Base-by-base conservation (phyloP, 2,797 vertebrate genomes). In the Halcyon chelicuti region DNA sequence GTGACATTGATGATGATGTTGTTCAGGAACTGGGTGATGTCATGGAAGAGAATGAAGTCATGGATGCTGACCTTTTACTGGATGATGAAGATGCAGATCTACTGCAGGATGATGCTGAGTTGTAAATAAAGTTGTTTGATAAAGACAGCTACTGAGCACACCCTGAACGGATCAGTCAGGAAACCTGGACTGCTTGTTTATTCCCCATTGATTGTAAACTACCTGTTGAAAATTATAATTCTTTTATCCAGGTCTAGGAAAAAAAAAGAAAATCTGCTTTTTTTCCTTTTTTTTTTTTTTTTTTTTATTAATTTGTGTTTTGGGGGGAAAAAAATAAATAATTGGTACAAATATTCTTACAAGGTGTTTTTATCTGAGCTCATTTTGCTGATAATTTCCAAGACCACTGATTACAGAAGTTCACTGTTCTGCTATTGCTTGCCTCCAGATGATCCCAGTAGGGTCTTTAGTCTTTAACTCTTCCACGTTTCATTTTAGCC, bases 11-110 rank as follows among this genome's bases (percentile, higher is more conserved):
- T 1, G 97, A 97, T 0, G 97, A 98, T 25, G 97, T 98, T 26
- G 98, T 98, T 93, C 98, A 98, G 78, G 98, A 98, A 94, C 86
- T 98, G 76, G 98, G 97, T 61, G 98, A 97, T 28, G 98, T 98
- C 85, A 98, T 98, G 95, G 98, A 97, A 84, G 97, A 97, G 93
- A 97, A 98, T 7, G 97, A 98, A 96, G 98, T 98, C 5, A 97
- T 98, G 96, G 97, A 98, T 93, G 86, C 98, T 15, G 97, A 98
- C 76, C 98, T 98, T 42, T 91, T 98, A 75, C 58, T 98, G 94
- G 98, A 98, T 79, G 98, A 98, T 65, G 98, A 98, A 88, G 97
- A 98, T 75, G 94, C 97, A 18, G 98, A 98, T 76, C 96, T 98
- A 72, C 97, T 98, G 90, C 98, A 98, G 81, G 98, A 98, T 88